Evolutionary conservation across 2,797 vertebrate species (phyloP), one percentile per base, ranked within the genome.

Genomic region (Gymnodraco acuticeps): DNA sequence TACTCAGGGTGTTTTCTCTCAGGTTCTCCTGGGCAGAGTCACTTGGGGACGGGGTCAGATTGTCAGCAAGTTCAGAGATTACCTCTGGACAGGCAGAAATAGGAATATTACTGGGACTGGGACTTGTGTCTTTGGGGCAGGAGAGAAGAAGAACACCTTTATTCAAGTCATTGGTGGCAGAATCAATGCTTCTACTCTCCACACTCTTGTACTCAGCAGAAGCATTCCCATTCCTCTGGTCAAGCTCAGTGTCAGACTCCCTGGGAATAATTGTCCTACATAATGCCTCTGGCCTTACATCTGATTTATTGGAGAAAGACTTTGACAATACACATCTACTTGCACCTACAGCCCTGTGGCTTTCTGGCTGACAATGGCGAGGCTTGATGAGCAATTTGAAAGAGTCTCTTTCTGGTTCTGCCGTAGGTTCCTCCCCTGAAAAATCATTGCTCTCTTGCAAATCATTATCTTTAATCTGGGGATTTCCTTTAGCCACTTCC

Each of bases 151-250:
- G 93, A 51, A 95, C 93, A 47, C 95, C 95, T 82, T 96, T 96
- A 87, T 96, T 96, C 27, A 96, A 90, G 78, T 96, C 95, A 89
- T 96, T 96, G 56, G 95, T 96, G 51, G 92, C 94, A 27, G 85
- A 68, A 41, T 95, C 92, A 58, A 4, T 63, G 51, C 63, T 73
- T 83, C 70, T 80, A 53, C 64, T 60, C 47, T 90, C 88, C 42
- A 50, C 45, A 74, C 43, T 89, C 43, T 45, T 23, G 10, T 79
- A 73, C 23, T 91, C 81, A 45, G 43, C 70, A 70, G 82, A 81
- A n/a, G 76, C 61, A 82, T 93, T 94, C 17, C 86, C 90, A 85
- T 93, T 94, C 75, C 91, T 94, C 64, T 92, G 88, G 80, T 95
- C 93, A 70, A 93, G 84, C 53, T 94, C 89, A 59, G 47, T 65